Percentiles rank a stretch among this genome's conserved stretches.
Evolutionary conservation across 2,888 invertebrate species (phyloP).

Genomic region (Tigriopus californicus): DNA sequence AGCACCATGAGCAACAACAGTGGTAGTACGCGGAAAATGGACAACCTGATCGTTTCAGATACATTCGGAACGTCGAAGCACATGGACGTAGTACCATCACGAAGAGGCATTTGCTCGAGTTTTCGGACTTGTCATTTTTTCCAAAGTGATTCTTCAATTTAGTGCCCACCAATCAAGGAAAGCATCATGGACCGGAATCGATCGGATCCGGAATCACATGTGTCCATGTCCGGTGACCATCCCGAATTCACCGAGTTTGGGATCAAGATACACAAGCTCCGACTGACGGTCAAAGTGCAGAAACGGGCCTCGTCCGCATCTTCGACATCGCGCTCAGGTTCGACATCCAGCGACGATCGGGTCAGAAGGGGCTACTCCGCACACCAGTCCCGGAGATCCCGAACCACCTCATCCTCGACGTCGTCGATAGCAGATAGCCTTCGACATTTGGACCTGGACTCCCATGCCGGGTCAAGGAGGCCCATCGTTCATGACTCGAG

Average conservation of each 20-base stretch:
- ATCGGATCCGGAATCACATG: no score
- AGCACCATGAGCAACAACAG: no score
- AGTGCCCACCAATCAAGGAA: no score
- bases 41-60: no score
- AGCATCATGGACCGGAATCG: no score
- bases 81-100: no score
- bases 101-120: no score
- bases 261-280: conserved; percentile 2
- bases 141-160: no score
- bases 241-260: conserved; percentile 11
- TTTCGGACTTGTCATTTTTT: no score
- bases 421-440: not conserved
- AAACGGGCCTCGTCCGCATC: not conserved
- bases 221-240: not conserved
- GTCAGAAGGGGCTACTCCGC: no score
- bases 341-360: not conserved
- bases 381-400: not conserved
- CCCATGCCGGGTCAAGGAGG: not conserved
- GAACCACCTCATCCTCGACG: not conserved
- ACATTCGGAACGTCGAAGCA: no score
- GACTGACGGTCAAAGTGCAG: conserved; percentile 1
- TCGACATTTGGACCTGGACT: conserved; percentile 2
- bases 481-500: not conserved
- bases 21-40: no score
- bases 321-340: not conserved